phyloP scores from a whole-genome alignment of 1,140 invertebrate genomes.

The Psix sp. region DNA sequence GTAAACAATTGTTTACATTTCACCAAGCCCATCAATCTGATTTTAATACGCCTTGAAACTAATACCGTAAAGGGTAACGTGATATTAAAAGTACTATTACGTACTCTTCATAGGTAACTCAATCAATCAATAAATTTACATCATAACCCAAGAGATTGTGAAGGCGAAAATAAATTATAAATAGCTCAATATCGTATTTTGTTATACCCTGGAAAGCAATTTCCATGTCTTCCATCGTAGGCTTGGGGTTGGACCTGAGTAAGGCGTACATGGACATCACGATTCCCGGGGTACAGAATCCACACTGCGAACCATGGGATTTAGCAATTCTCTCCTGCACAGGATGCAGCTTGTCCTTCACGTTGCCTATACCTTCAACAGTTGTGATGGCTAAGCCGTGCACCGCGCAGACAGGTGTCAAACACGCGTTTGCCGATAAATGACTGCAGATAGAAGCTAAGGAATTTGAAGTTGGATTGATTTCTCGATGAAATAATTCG shows the following conservation, averaged over 20 bases:
- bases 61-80: no score
- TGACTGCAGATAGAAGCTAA: conserved; percentile 86
- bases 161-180: no score
- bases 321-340: conserved; percentile 92
- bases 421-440: conserved; percentile 91
- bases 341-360: conserved; percentile 84
- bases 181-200: no score
- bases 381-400: conserved; percentile 92
- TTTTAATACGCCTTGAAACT: no score
- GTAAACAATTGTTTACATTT: no score
- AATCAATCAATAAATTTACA: no score
- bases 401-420: conserved; percentile 88
- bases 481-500: not conserved
- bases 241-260: conserved; percentile 81
- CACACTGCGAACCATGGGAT: conserved; percentile 93
- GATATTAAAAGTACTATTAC: no score
- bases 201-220: conserved; percentile 85
- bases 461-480: not conserved
- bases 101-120: no score
- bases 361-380: conserved; percentile 90
- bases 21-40: no score
- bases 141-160: no score
- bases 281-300: conserved; percentile 94
- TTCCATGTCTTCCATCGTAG: conserved; percentile 86
- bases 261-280: conserved; percentile 96